Base-by-base conservation (phyloP, 37 sponge, comb jelly and placozoan species). In the Halisarca cf. caerulea region DNA sequence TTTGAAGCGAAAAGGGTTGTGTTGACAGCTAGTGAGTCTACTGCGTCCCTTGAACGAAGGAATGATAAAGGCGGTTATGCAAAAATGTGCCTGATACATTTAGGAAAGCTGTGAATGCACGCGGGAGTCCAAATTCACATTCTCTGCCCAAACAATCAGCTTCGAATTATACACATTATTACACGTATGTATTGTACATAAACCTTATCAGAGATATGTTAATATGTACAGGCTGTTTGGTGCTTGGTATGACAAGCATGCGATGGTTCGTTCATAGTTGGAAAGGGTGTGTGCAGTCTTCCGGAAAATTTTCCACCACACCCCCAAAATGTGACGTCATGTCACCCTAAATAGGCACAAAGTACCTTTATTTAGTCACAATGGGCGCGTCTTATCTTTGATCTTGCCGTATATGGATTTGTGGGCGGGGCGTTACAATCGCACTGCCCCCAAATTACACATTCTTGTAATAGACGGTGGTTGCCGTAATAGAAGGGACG, bases 381-480 rank as follows among this genome's bases (percentile, higher is more conserved):
- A 68, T 68, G 33, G 69, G 69, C 69, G 69, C 35, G 33, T 27
- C 69, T 68, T 68, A 68, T 8, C 7, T 28, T 27, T 68, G 69
- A 7, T 28, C 30, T 32, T 68, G 35, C 69, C 35, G 32, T 68
- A 68, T 68, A 32, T 27, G 69, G 3, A 47, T 17, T 9, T 68
- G 69, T 68, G 69, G 69, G 69, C 69, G 69, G 69, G 35, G 69
- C 35, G 17, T 28, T 28, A 34, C 35, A 27, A n/a, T 68, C 33
- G 27, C 69, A n/a, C 69, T 68, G 69, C 69, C 69, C 69, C 69
- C 35, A 34, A 32, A 34, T 68, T 68, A 34, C 69, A 30, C 69
- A 68, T 68, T 68, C 69, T 68, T 68, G 69, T 68, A 68, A 68
- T 68, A 68, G 35, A 68, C 69, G 1, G 69, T 68, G 69, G 69